phyloP scores from a whole-genome alignment of 2,113 vertebrate species.

The Phoenicopterus ruber region DNA sequence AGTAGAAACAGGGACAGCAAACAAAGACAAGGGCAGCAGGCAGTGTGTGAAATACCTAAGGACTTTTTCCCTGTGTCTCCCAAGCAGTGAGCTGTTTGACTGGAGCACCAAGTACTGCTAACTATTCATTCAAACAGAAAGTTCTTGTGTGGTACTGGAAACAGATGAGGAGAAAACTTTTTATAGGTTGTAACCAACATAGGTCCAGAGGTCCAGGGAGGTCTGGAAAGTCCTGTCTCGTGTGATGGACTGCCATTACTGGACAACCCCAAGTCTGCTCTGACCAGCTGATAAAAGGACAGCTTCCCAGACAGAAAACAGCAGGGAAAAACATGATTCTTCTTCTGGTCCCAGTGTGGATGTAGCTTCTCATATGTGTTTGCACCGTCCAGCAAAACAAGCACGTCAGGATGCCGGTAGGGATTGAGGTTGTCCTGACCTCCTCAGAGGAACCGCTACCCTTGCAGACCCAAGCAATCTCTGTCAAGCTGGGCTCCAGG shows the following conservation, averaged over 20 bases:
- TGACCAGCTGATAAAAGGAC: neutral
- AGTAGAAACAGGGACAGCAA: neutral
- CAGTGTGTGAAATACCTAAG: neutral
- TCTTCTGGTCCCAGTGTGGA: neutral
- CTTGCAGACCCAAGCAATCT: accelerated
- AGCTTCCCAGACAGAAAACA: neutral
- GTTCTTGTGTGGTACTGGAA: neutral
- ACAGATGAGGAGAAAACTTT: neutral
- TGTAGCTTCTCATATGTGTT: neutral
- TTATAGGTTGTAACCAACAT: neutral
- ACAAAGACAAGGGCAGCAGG: neutral
- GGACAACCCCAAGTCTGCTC: neutral
- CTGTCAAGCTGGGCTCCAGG: neutral
- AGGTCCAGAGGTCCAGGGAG: neutral
- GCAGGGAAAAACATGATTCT: neutral
- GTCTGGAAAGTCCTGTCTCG: neutral
- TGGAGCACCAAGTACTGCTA: neutral
- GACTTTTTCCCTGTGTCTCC: neutral
- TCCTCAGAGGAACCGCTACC: neutral
- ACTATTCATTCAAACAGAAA: neutral
- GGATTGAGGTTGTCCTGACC: neutral
- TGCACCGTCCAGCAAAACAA: neutral
- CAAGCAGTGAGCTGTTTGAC: neutral
- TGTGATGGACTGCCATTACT: neutral
- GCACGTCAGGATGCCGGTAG: neutral